phyloP scores from a whole-genome alignment of 2,113 vertebrate genomes.

The Lasiurus cinereus region DNA sequence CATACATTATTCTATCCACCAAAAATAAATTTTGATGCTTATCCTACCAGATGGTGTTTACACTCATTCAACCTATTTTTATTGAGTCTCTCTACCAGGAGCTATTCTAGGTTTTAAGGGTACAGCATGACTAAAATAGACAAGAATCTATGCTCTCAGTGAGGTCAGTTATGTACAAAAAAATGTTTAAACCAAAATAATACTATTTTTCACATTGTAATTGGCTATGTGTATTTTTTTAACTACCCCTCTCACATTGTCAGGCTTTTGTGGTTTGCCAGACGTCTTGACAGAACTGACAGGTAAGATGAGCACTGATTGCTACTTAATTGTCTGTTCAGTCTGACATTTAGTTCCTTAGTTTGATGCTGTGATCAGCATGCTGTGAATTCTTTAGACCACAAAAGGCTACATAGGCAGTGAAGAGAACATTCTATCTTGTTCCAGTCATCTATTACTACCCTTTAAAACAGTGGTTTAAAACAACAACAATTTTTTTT shows the following conservation, averaged over 20 bases:
- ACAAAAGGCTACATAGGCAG: neutral
- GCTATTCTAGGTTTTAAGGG: neutral
- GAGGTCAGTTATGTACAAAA: neutral
- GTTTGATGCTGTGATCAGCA: neutral
- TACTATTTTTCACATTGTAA: neutral
- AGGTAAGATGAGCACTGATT: neutral
- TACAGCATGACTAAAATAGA: conserved; percentile 31
- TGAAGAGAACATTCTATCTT: neutral
- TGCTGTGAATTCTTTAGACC: neutral
- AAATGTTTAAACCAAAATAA: neutral
- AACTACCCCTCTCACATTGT: neutral
- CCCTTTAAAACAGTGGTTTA: neutral
- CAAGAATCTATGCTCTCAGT: neutral
- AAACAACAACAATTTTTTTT: neutral
- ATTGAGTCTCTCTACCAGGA: neutral
- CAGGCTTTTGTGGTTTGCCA: neutral
- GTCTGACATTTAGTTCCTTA: neutral
- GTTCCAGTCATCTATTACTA: neutral
- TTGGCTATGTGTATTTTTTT: neutral
- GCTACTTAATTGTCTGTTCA: neutral
- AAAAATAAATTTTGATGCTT: neutral
- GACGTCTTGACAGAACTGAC: neutral
- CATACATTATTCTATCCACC: neutral
- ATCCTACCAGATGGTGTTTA: neutral
- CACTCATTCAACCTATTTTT: conserved; percentile 21